phyloP scores from a whole-genome alignment of 2,888 invertebrate genomes.

The Troides oblongomaculatus region DNA sequence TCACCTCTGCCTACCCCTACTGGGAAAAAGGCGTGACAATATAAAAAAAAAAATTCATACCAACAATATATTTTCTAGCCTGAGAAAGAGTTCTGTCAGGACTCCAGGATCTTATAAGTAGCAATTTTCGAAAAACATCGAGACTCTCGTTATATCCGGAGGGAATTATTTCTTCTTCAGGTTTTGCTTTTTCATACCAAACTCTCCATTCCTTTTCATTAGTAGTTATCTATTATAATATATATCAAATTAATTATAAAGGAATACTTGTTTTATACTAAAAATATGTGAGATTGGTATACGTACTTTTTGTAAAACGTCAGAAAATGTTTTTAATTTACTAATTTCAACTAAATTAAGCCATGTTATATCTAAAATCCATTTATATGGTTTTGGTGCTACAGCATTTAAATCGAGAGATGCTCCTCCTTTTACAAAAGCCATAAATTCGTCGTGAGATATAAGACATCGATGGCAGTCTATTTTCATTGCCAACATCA shows the following conservation, averaged over 20 bases:
- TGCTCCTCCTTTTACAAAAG: slow-evolving; percentile 97
- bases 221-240: slow-evolving; percentile 82
- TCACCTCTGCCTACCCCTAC: too few relatives aligned
- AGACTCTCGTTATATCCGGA: slow-evolving; percentile 92
- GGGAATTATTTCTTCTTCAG: slow-evolving; percentile 94
- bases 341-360: slow-evolving; percentile 96
- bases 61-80: slow-evolving; percentile 93
- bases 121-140: slow-evolving; percentile 92
- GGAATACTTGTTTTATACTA: neutral
- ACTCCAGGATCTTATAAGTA: slow-evolving; percentile 95
- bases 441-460: slow-evolving; percentile 94
- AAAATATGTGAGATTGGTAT: neutral
- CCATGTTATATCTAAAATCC: slow-evolving; percentile 98
- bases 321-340: slow-evolving; percentile 88
- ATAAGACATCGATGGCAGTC: slow-evolving; percentile 91
- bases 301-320: slow-evolving; percentile 86
- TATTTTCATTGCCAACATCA: slow-evolving; percentile 97
- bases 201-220: slow-evolving; percentile 93
- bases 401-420: slow-evolving; percentile 96
- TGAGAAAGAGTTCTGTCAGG: slow-evolving; percentile 96
- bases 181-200: slow-evolving; percentile 96
- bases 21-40: too few relatives aligned
- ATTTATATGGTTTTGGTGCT: slow-evolving; percentile 93
- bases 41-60: slow-evolving; percentile 55
- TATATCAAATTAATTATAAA: neutral